Base-by-base conservation (phyloP, 2,888 invertebrate species). In the Netelia fuscicornis region DNA sequence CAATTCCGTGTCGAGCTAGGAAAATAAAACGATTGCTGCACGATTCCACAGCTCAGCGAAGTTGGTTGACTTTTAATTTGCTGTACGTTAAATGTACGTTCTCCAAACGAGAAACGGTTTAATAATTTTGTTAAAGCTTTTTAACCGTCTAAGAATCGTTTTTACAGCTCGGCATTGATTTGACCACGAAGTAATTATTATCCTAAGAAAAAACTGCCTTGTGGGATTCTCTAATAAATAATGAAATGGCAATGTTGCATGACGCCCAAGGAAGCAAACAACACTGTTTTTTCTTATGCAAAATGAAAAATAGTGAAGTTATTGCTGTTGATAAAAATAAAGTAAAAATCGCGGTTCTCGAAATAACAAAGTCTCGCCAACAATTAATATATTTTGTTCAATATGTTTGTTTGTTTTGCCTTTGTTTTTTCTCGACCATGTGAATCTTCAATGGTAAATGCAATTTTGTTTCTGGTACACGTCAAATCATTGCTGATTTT, bases 191-290 rank as follows among this genome's bases (percentile, higher is more conserved):
- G 6, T 37, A 37, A 37, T 37, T 54, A 77, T 77, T 77, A 77
- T 60, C 77, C 25, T 67, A 20, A 54, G 54, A 62, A 58, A 68
- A 70, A 81, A 79, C 83, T 83, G 74, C 58, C 74, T 70, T 37
- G 20, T 60, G 52, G 60, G 13, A n/a, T 80, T 20, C 62, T 60
- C 60, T 23, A 74, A 64, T 81, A 80, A 84, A 86, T 79, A 37
- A 65, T 56, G 79, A 71, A 75, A 85, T 72, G 65, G 71, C 65
- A 75, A 54, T 67, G 71, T 56, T 30, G n/a, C 37, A 37, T 80
- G 74, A 54, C 67, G 70, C 56, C 67, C 68, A 71, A 65, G 30
- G n/a, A 62, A 81, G 20, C 70, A 23, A 62, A 42, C 6, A 44
- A 54, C 11, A 20, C 52, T 48, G 5, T 81, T 64, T 71, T 42